A percentile compares a stretch with the other conserved stretches of the same genome.
These are phyloP conservation scores for Zosterops lateralis DNA, from an alignment of 2,113 vertebrate species.

Conservation along the genomic window DNA sequence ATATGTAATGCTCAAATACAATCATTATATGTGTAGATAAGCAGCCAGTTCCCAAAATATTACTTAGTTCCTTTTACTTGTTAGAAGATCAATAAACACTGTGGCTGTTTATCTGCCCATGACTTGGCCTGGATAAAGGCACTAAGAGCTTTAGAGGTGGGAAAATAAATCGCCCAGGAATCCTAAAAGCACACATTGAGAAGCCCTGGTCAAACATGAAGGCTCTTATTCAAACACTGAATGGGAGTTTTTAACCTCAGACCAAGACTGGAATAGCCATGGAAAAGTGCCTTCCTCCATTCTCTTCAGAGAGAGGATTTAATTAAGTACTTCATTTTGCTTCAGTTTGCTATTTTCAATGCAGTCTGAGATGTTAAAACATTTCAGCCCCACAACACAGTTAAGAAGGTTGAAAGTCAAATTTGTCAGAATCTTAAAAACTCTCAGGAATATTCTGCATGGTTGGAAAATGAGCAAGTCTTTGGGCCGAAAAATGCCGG, in stretches of 20 bases:
- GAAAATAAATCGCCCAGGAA: background rate
- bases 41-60: background rate
- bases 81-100: background rate
- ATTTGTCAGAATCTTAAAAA: background rate
- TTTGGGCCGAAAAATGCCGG: background rate
- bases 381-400: background rate
- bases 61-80: background rate
- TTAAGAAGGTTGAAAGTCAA: background rate
- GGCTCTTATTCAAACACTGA: background rate
- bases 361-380: background rate
- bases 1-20: background rate
- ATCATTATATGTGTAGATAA: background rate
- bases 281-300: background rate
- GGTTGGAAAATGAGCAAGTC: background rate
- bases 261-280: background rate
- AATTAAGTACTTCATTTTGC: background rate
- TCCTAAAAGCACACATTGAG: background rate
- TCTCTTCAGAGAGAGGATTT: background rate
- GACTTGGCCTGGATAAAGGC: background rate
- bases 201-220: background rate
- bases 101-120: background rate
- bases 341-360: background rate
- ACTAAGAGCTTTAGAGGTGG: background rate
- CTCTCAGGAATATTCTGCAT: background rate
- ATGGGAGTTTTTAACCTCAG: background rate